A percentile compares a stretch with the other conserved stretches of the same genome.
Evolutionary conservation across 2,113 vertebrate genomes (phyloP).

Genomic region (Rhegmatorhina hoffmannsi): DNA sequence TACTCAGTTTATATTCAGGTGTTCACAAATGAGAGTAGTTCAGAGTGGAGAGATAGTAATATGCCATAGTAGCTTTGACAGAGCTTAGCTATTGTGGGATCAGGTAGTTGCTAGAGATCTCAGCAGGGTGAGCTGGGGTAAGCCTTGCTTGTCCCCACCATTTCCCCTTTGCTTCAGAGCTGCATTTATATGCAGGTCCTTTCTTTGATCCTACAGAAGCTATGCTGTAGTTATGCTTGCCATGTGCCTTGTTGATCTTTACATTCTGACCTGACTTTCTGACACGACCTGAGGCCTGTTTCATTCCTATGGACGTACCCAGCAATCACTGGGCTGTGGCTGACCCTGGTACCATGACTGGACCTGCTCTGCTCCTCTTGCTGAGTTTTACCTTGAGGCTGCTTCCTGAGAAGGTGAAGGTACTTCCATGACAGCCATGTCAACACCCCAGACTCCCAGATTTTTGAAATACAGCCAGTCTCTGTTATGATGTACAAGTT

Average conservation of each 20-base stretch:
- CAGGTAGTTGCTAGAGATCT: neutral
- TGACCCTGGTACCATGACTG: neutral
- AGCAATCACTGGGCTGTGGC: neutral
- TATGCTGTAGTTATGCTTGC: neutral
- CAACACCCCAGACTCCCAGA: neutral
- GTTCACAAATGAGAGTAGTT: neutral
- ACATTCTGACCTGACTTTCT: neutral
- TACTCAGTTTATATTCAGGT: neutral
- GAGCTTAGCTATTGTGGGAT: neutral
- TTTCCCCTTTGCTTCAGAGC: neutral
- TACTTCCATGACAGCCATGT: neutral
- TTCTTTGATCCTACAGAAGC: neutral
- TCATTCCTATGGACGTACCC: neutral
- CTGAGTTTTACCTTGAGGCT: neutral
- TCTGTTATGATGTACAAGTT: neutral
- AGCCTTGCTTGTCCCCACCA: neutral
- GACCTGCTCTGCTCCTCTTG: neutral
- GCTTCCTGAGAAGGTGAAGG: neutral
- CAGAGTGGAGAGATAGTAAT: neutral
- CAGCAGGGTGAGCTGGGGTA: neutral
- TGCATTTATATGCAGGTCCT: neutral
- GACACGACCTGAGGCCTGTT: neutral
- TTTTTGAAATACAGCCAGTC: neutral
- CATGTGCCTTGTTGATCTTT: neutral
- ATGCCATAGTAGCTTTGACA: neutral